phyloP scores from a whole-genome alignment of 2,113 vertebrate genomes.

The Muntiacus muntjak region DNA sequence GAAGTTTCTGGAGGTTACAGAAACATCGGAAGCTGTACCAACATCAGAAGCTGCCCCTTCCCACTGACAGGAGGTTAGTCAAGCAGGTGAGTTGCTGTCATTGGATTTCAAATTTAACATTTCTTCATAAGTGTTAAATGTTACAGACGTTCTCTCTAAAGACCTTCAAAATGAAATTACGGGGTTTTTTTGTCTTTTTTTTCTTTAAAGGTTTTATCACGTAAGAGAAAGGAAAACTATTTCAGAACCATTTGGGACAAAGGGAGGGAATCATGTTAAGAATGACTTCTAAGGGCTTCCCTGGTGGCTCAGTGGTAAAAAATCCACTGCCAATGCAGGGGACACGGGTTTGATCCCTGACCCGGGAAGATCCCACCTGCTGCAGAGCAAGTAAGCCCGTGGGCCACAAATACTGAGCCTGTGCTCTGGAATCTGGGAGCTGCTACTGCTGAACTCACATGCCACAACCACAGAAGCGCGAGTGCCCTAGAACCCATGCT shows the following conservation, averaged over 20 bases:
- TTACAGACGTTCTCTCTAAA: neutral
- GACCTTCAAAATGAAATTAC: constrained; percentile 3
- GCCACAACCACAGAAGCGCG: accelerated
- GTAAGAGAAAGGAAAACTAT: neutral
- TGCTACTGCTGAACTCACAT: neutral
- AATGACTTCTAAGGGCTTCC: neutral
- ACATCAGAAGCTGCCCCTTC: neutral
- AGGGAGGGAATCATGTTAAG: neutral
- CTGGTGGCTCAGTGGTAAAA: neutral
- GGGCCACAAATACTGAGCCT: neutral
- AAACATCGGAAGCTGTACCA: neutral
- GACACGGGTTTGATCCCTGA: neutral
- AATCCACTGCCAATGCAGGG: neutral
- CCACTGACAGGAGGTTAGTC: constrained; percentile 32
- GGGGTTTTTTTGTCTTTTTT: neutral
- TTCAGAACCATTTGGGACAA: neutral
- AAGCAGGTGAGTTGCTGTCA: constrained; percentile 35
- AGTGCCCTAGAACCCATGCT: neutral
- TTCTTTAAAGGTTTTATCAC: constrained; percentile 17
- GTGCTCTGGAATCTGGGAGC: neutral
- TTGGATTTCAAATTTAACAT: constrained; percentile 29
- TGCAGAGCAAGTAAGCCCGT: neutral
- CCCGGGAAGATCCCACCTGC: neutral
- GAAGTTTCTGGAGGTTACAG: neutral
- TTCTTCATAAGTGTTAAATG: constrained; percentile 36